Conservation (phyloP, 2,888 invertebrate species). For the Crossocerus cetratus region DNA sequence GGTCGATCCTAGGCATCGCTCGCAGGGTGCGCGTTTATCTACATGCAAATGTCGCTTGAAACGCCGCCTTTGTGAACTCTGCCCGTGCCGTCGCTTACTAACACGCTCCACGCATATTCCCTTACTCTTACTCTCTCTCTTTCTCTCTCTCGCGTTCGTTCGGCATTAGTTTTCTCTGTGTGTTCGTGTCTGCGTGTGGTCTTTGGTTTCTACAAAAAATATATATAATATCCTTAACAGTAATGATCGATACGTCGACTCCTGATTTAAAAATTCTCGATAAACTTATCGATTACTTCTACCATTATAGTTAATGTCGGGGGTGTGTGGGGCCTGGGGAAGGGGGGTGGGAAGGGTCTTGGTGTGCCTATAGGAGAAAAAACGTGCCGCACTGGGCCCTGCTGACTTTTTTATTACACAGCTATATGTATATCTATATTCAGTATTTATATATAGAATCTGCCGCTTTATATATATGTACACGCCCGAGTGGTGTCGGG, state of each 20-base stretch:
- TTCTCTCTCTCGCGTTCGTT: constrained; percentile 45
- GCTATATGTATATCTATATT: constrained; percentile 42
- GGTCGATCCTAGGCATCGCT: constrained; percentile 53
- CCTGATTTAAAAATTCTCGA: constrained; percentile 70
- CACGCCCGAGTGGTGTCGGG: constrained; percentile 41
- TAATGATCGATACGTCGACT: constrained; percentile 71
- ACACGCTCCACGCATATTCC: no score
- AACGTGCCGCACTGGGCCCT: constrained; percentile 44
- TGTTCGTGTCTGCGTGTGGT: constrained; percentile 62
- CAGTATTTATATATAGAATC: constrained; percentile 42
- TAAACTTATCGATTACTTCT: constrained; percentile 61
- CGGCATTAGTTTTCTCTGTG: constrained; percentile 38
- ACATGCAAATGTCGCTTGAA: constrained; percentile 49
- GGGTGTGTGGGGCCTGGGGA: constrained; percentile 1
- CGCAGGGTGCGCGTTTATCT: constrained; percentile 43
- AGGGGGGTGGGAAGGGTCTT: constrained; percentile 15
- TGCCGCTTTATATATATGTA: constrained; percentile 51
- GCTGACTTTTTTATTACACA: constrained; percentile 55
- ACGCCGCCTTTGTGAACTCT: constrained; percentile 55
- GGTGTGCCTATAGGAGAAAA: constrained; percentile 50
- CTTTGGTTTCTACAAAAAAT: constrained; percentile 77
- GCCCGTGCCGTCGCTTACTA: constrained; percentile 47
- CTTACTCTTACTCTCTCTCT: no score
- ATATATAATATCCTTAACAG: constrained; percentile 74
- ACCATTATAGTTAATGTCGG: constrained; percentile 29